Base-by-base conservation (phyloP, 1,140 invertebrate genomes). In the Procambarus virginalis region DNA sequence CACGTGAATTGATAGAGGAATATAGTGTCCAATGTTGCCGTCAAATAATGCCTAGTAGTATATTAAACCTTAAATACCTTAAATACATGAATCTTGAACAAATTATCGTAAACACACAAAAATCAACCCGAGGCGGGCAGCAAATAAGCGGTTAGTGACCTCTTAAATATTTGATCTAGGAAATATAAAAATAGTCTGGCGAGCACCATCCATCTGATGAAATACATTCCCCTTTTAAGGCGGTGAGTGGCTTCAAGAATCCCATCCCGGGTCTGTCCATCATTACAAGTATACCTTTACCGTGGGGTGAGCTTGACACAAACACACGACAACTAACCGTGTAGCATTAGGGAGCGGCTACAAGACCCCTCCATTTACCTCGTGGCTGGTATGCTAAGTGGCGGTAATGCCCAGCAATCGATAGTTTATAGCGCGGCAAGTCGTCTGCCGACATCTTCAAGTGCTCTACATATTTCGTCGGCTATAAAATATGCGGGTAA, bases 291-390 rank as follows among this genome's bases (percentile, higher is more conserved):
- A 60, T 81, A 79, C 49, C 60, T 64, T 64, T 64, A 17, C 17
- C 60, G 60, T 64, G 20, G 55, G 60, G 79, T 60, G 20, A 81
- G 34, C 79, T 34, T 60, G 79, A 81, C 79, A 64, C 60, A 64
- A 64, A 49, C 79, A 64, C 68, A 73, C n/a, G 68, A 73, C 68
- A 73, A 45, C 68, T 34, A 73, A 34, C 68, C 68, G n/a, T 34
- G 68, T 64, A 64, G 14, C 60, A 64, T 64, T 64, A 64, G 60
- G 0, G 20, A 64, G 12, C 20, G 55, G 60, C 60, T 20, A 17
- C 79, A 81, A 81, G 55, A 64, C 51, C 60, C 60, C 12, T 49
- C 5, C 78, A 49, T 81, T 81, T 81, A 81, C 79, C n/a, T 81
- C 17, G 51, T 60, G 79, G 49, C 51, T 22, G 79, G 79, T 60